Conservation (phyloP, 2,113 vertebrate genomes). For the Aegotheles bennettii region DNA sequence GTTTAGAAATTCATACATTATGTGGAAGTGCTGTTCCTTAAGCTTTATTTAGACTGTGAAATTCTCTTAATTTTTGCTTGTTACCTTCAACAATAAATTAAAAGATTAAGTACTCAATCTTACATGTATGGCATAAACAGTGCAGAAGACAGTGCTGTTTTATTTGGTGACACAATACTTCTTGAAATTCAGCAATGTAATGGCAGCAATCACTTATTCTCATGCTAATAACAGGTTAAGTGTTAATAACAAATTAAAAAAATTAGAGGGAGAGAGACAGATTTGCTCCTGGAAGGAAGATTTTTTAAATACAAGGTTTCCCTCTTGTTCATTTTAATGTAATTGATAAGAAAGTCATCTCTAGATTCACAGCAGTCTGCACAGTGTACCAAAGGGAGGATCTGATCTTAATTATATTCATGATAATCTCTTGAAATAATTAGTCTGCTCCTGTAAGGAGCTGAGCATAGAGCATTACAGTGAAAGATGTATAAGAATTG, state of each 20-base stretch:
- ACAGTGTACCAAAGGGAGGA: neutral
- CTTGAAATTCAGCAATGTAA: neutral
- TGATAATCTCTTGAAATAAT: slow-evolving; percentile 9
- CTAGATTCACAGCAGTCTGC: neutral
- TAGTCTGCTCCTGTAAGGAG: neutral
- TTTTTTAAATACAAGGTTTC: neutral
- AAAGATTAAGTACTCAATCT: neutral
- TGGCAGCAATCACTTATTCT: neutral
- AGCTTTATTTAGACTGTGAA: neutral
- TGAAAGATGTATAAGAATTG: neutral
- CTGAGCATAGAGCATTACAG: neutral
- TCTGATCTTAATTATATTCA: slow-evolving; percentile 3
- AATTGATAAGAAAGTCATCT: neutral
- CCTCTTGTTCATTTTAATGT: neutral
- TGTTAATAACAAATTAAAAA: neutral
- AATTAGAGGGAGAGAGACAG: neutral
- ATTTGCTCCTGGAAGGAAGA: neutral
- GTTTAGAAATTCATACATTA: neutral
- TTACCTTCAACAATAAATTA: neutral
- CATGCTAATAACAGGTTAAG: neutral
- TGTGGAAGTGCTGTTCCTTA: neutral
- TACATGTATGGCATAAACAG: neutral
- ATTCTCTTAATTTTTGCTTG: neutral
- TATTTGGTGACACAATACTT: neutral
- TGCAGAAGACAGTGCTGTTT: neutral